Base-by-base conservation (phyloP, 2,797 vertebrate genomes). In the Gymnodraco acuticeps region DNA sequence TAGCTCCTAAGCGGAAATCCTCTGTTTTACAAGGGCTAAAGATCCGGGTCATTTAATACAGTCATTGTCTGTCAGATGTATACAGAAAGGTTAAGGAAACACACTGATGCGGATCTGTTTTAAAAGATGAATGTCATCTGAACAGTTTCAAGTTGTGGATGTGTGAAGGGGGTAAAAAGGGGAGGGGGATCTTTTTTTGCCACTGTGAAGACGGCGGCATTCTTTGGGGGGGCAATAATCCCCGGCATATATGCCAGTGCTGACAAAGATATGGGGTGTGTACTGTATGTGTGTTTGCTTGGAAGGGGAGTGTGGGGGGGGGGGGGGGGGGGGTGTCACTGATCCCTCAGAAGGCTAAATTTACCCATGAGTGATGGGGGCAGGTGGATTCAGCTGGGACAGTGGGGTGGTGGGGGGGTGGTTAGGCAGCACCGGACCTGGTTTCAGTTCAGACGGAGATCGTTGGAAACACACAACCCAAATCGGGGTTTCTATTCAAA, bases 401-500 rank as follows among this genome's bases (percentile, higher is more conserved):
- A 74, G 78, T 76, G 73, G 70, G 84, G 75, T 59, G 13, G 51
- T 88, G 89, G 62, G 55, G 86, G 86, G 81, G 48, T 79, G 78
- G 46, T 65, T 83, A 75, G 84, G 84, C 95, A 94, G 95, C 96
- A 95, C 95, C 95, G 87, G 94, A 94, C 70, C 33, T 88, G 93
- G 92, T 95, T 95, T 96, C 93, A 91, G 94, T 96, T 95, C 92
- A 95, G 95, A 95, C 95, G 90, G 95, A 95, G 95, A 96, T 93
- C 92, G 90, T 94, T 94, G 93, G 95, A 95, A 94, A 96, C 88
- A 92, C 91, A 94, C 94, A 95, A 95, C 97, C 97, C 97, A 96
- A 95, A 95, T 95, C 95, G 85, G 95, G 96, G 95, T 95, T 96
- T 98, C 96, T 96, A 94, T 97, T 96, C 95, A 97, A 99, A 99